Percentiles rank a stretch among this genome's conserved stretches.
phyloP scores from a whole-genome alignment of 2,113 vertebrate genomes.

The Urocolius indicus region DNA sequence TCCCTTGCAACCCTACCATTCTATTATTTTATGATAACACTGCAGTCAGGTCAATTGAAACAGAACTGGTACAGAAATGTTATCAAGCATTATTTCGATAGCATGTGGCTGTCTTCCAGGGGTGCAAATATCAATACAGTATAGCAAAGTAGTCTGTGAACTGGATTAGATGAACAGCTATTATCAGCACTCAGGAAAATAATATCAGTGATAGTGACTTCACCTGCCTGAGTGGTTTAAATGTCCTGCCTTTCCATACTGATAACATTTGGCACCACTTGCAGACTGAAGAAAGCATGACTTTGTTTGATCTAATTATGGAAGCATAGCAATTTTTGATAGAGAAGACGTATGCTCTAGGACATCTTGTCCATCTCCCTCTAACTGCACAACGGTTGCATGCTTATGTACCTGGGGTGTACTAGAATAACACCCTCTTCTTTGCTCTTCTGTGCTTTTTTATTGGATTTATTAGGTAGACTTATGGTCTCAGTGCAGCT shows the following conservation, averaged over 20 bases:
- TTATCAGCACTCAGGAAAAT: constrained; percentile 60
- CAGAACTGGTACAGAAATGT: constrained; percentile 38
- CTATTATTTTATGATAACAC: neutral
- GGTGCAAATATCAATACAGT: constrained; percentile 36
- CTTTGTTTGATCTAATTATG: constrained; percentile 29
- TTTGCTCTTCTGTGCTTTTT: neutral
- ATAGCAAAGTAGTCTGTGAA: neutral
- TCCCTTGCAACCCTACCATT: no score
- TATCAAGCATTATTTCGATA: constrained; percentile 39
- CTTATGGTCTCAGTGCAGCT: neutral
- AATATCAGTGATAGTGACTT: constrained; percentile 41
- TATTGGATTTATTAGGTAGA: neutral
- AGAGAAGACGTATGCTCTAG: neutral
- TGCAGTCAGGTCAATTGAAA: constrained; percentile 44
- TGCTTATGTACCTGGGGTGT: neutral
- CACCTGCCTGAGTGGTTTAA: constrained; percentile 53
- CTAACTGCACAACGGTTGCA: neutral
- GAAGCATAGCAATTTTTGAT: neutral
- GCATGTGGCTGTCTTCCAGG: constrained; percentile 28
- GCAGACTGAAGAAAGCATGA: neutral
- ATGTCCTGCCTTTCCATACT: constrained; percentile 11
- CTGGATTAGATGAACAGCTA: constrained; percentile 16
- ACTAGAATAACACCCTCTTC: neutral
- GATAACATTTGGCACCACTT: constrained; percentile 39
- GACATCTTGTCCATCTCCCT: constrained; percentile 26